Base-by-base conservation (phyloP, 2,888 invertebrate species). In the Pyrrhosoma nymphula region DNA sequence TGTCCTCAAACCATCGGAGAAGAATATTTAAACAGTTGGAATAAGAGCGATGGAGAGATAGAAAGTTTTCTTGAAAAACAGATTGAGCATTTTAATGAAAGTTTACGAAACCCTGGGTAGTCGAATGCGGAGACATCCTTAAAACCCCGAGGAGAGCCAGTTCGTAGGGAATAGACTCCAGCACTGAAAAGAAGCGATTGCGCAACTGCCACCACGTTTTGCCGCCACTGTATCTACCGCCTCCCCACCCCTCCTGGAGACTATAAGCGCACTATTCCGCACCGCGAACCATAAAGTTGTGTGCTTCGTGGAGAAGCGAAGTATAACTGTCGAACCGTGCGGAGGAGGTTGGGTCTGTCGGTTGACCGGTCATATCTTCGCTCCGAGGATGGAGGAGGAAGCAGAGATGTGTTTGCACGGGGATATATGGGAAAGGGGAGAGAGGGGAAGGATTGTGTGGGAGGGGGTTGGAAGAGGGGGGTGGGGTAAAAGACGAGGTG, bases 301-400 rank as follows among this genome's bases (percentile, higher is more conserved):
- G 23, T 4, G 47, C 47, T 47, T 8, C 47, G 47, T 47, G 4
- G 47, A 47, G 8, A 47, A 47, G 35, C 82, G n/a, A 91, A 69
- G 30, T 91, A 14, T 60, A 91, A 91, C 91, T 91, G 91, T 91
- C 39, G 91, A 91, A 63, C 35, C 26, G 91, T 16, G 82, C 63
- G 20, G 35, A 60, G 35, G 56, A 14, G 89, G 55, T 20, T 88
- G 88, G 23, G 20, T 69, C 47, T 8, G 47, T 47, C 47, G 47
- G 47, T 8, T 8, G 47, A 8, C 47, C 47, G 69, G 69, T 69
- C 60, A 20, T 60, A 12, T 26, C 69, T 26, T 69, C 26, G 26
- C 35, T 82, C 82, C 3, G 35, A 82, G 82, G 82, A 16, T 18
- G 26, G 39, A 47, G 47, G 16, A 30, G 47, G 35, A 16, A n/a